phyloP scores from a whole-genome alignment of 2,797 vertebrate species.

The Characodon lateralis region DNA sequence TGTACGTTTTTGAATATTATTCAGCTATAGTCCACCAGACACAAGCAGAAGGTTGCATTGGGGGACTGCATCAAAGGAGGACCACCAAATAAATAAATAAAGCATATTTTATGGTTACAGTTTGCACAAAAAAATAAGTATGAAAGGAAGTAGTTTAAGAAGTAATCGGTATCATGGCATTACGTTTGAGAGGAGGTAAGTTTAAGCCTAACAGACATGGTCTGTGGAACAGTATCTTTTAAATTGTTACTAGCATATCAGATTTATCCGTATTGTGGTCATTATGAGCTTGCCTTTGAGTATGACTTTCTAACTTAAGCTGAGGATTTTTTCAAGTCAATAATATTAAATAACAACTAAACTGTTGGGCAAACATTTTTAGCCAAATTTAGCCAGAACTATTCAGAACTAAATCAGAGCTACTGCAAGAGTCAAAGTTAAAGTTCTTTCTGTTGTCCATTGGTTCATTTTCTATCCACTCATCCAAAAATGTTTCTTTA shows the following conservation, averaged over 20 bases:
- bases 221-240: too few species aligned
- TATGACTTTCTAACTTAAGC: neutral
- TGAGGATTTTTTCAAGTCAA: neutral
- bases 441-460: neutral
- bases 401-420: neutral
- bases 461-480: neutral
- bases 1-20: too few species aligned
- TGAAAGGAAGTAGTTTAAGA: neutral
- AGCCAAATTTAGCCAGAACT: neutral
- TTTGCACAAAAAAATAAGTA: neutral
- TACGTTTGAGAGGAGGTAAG: too few species aligned
- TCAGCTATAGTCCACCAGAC: too few species aligned
- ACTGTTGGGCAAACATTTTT: neutral
- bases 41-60: too few species aligned
- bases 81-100: too few species aligned
- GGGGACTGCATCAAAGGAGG: too few species aligned
- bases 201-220: too few species aligned
- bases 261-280: too few species aligned
- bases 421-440: neutral
- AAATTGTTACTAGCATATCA: too few species aligned
- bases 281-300: neutral
- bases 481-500: constrained; percentile 22
- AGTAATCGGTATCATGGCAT: too few species aligned
- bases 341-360: neutral
- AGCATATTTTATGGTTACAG: too few species aligned